Base-by-base conservation (phyloP, 2,888 invertebrate genomes). In the Metacarcinus magister region DNA sequence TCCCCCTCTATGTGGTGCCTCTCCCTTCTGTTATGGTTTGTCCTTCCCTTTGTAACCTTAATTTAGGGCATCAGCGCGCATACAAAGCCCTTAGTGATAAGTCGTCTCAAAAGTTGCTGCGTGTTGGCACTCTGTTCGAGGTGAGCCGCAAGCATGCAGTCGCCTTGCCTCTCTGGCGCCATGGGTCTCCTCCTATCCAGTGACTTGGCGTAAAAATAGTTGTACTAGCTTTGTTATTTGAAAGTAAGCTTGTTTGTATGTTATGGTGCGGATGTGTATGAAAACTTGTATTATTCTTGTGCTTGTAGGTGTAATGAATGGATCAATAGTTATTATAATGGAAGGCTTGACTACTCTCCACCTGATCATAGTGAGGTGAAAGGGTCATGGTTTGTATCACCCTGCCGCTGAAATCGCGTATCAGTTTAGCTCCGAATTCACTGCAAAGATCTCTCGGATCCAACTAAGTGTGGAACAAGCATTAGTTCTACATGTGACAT, bases 101-200 rank as follows among this genome's bases (percentile, higher is more conserved):
- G 28, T 8, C 75, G 75, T 0, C 28, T 75, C 75, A 75, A 75
- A 67, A 75, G 28, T 8, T 75, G 75, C 75, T 75, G 75, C 23
- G 75, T 75, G 75, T 75, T 75, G 75, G 75, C 75, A 75, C 75
- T 75, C n/a, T 28, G 75, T 16, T 54, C 75, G 28, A n/a, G 75
- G 75, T 75, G 75, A 75, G 7, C 0, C 75, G 7, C 75, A 75
- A 28, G 75, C 75, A 67, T 67, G 67, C 67, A 75, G 75, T 75
- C 28, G 10, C n/a, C 67, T 23, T 28, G n/a, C n/a, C n/a, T n/a
- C 28, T 28, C 54, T 75, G 75, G 75, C 75, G 75, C 75, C 75
- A 28, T 0, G 10, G 28, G 28, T 10, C 75, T 28, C 8, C 28
- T n/a, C 75, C 0, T 60, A 19, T 19, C 16, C 23, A 8, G 75